Conservation (phyloP, 2,888 invertebrate genomes). For the Drosophila birchii region DNA sequence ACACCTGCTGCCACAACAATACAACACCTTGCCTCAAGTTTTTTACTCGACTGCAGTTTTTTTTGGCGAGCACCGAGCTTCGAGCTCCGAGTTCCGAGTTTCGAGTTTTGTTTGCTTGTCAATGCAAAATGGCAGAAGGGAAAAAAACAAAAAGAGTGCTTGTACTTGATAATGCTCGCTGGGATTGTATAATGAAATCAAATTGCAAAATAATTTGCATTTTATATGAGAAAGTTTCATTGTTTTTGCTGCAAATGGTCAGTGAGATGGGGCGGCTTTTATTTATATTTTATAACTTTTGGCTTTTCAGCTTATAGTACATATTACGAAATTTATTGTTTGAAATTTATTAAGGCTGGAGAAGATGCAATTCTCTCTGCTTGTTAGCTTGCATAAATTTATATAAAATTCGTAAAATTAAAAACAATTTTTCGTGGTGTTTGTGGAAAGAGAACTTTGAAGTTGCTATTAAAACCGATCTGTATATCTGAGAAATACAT, state of each 20-base stretch:
- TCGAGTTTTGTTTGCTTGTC: constrained; percentile 50
- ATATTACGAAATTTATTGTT: constrained; percentile 9
- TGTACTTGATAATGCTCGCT: constrained; percentile 56
- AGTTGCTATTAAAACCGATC: neutral
- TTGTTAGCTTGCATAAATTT: neutral
- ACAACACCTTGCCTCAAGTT: constrained; percentile 63
- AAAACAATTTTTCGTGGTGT: neutral
- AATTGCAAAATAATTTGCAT: constrained; percentile 73
- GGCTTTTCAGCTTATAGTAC: constrained; percentile 2
- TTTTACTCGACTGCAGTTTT: constrained; percentile 46
- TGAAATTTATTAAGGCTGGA: neutral
- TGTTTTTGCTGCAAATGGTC: constrained; percentile 30
- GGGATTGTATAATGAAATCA: constrained; percentile 63
- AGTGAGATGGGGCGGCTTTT: neutral
- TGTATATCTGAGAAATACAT: neutral
- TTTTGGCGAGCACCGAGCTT: constrained; percentile 27
- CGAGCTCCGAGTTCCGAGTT: constrained; percentile 19
- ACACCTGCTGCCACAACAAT: constrained; percentile 59
- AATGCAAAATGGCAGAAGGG: constrained; percentile 46
- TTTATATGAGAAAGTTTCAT: constrained; percentile 62
- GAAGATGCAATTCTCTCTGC: too few relatives aligned
- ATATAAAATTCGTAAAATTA: neutral
- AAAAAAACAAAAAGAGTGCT: constrained; percentile 2
- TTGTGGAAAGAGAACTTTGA: neutral
- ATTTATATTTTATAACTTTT: constrained; percentile 26